Percentiles rank a stretch among this genome's conserved stretches.
phyloP scores from a whole-genome alignment of 2,888 invertebrate genomes.

The Drosophila kambysellisi region DNA sequence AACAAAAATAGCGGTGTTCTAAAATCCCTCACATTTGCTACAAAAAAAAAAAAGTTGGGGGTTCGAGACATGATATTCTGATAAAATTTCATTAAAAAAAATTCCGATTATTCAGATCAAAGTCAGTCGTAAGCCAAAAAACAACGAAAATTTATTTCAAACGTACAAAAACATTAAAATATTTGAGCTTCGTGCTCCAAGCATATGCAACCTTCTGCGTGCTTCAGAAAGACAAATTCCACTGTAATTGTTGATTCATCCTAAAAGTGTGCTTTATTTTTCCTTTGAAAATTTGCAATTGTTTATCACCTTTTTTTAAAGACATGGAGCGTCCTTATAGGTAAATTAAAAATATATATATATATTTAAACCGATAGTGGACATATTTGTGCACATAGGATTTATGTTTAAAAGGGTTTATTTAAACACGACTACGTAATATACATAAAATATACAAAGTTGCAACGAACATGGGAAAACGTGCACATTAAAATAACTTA shows the following conservation, averaged over 20 bases:
- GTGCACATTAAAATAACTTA: conserved; percentile 24
- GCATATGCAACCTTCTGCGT: neutral
- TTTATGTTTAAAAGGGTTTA: conserved; percentile 25
- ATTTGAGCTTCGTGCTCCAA: neutral
- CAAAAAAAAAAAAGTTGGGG: neutral
- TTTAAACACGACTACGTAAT: conserved; percentile 34
- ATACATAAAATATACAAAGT: conserved; percentile 50
- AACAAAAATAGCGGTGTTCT: neutral
- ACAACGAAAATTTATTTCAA: neutral
- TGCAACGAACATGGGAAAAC: conserved; percentile 17
- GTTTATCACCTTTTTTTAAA: neutral
- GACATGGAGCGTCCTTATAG: neutral
- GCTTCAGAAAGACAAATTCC: neutral
- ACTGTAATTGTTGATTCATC: too few species aligned
- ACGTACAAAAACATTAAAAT: neutral
- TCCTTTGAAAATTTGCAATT: neutral
- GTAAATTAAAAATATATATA: neutral
- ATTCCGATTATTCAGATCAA: neutral
- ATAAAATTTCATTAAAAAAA: neutral
- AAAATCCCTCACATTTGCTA: neutral
- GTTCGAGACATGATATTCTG: neutral
- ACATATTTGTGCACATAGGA: neutral
- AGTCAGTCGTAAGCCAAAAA: neutral
- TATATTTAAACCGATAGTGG: neutral
- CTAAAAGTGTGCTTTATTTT: neutral